Percentiles rank a stretch among this genome's conserved stretches.
Conservation (phyloP, 2,113 vertebrate genomes). For the Pituophis catenifer region DNA sequence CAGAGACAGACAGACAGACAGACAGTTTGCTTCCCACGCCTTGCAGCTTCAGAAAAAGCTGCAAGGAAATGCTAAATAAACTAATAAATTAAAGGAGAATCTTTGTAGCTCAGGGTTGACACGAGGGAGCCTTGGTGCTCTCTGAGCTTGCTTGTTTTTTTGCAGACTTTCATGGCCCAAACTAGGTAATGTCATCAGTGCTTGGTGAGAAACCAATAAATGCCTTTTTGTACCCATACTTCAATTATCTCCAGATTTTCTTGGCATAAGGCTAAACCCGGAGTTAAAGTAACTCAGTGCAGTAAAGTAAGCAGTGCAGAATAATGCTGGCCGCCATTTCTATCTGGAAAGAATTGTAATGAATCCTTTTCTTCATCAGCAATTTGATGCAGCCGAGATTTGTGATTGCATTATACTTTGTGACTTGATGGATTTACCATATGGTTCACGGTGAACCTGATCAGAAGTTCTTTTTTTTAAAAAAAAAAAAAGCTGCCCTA, state of each 20-base stretch:
- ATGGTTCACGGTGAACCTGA: neutral
- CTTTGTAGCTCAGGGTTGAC: neutral
- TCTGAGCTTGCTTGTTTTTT: neutral
- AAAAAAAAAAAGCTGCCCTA: constrained; percentile 2
- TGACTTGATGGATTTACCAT: constrained; percentile 47
- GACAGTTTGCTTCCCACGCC: neutral
- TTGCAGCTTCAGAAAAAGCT: neutral
- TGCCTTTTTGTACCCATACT: neutral
- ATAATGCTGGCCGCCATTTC: constrained; percentile 46
- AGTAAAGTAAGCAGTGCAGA: constrained; percentile 32
- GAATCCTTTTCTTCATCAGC: constrained; percentile 44
- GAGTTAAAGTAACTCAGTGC: neutral
- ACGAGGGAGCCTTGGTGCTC: neutral
- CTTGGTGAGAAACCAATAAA: neutral
- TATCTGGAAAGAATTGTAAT: constrained; percentile 54
- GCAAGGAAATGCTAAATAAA: neutral
- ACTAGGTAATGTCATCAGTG: neutral
- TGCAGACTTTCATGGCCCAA: neutral
- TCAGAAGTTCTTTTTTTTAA: constrained; percentile 42
- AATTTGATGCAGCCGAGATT: constrained; percentile 50
- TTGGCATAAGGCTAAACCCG: neutral
- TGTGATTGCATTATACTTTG: constrained; percentile 60
- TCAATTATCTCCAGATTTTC: neutral
- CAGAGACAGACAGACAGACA: no score
- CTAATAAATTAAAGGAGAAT: neutral